Conservation (phyloP, 1,140 invertebrate genomes). For the Sitodiplosis mosellana region DNA sequence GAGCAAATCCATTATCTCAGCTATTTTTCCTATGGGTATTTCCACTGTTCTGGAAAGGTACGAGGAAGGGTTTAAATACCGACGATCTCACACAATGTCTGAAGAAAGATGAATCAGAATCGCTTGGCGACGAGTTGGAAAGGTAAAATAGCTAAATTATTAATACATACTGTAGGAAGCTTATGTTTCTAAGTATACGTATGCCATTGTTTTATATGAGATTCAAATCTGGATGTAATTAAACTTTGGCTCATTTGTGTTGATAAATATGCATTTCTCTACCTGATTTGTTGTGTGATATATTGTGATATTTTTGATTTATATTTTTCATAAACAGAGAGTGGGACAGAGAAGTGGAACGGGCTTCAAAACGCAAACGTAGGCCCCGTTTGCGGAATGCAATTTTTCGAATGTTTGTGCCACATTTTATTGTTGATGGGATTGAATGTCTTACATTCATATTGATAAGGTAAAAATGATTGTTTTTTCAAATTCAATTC, state of each 20-base stretch:
- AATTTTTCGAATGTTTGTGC: constrained; percentile 24
- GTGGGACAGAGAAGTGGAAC: constrained; percentile 29
- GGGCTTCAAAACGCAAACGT: constrained; percentile 15
- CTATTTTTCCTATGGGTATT: constrained; percentile 23
- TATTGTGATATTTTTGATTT: too few relatives aligned
- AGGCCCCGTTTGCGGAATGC: constrained; percentile 27
- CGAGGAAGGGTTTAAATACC: constrained; percentile 15
- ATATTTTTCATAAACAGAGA: constrained; percentile 11
- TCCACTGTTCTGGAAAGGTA: constrained; percentile 20
- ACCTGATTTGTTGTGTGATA: too few relatives aligned
- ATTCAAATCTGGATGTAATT: too few relatives aligned
- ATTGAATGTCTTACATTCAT: constrained; percentile 23
- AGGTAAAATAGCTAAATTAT: constrained; percentile 14
- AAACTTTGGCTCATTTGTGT: too few relatives aligned
- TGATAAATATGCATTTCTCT: too few relatives aligned
- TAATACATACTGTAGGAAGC: background rate
- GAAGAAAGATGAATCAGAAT: constrained; percentile 18
- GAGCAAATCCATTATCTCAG: constrained; percentile 22
- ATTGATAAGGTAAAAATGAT: constrained; percentile 23
- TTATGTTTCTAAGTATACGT: too few relatives aligned
- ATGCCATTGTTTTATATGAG: background rate
- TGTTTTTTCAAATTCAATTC: too few relatives aligned
- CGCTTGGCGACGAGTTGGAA: constrained; percentile 22
- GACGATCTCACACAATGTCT: constrained; percentile 23
- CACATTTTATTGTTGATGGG: constrained; percentile 26